Evolutionary conservation across 2,797 vertebrate genomes (phyloP).

Genomic region (Agapornis canus): DNA sequence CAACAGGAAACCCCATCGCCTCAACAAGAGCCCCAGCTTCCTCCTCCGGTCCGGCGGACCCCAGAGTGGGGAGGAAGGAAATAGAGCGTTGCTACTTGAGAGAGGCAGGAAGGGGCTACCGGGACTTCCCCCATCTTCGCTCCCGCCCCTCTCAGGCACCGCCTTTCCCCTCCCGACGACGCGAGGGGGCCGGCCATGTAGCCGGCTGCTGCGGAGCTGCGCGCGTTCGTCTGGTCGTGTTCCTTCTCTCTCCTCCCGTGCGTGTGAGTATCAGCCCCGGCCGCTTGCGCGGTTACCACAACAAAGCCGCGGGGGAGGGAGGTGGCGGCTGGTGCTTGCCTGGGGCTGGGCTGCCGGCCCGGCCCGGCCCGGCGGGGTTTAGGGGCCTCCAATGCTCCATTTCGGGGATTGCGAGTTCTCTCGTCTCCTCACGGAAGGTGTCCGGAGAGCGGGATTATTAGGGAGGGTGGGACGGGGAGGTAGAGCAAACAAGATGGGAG

Average conservation of each 20-base stretch:
- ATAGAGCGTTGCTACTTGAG: fast-evolving
- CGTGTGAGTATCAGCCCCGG: constrained; percentile 1
- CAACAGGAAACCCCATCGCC: no score
- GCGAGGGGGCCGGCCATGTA: not conserved
- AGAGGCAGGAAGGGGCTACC: not conserved
- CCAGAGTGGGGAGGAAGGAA: not conserved
- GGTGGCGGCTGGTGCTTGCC: not conserved
- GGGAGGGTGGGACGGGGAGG: not conserved
- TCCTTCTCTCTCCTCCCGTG: not conserved
- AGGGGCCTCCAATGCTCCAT: not conserved
- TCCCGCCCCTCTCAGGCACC: not conserved
- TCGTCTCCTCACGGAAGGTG: not conserved
- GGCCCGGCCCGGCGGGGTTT: not conserved
- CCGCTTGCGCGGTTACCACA: not conserved
- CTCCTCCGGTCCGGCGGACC: fast-evolving
- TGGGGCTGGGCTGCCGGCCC: not conserved
- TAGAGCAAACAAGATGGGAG: not conserved
- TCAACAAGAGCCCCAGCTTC: not conserved
- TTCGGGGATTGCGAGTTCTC: not conserved
- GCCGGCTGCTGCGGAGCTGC: fast-evolving
- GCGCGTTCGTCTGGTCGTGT: fast-evolving
- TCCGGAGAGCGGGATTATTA: not conserved
- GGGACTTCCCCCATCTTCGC: not conserved
- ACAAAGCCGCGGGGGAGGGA: not conserved
- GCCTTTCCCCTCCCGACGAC: not conserved